Conservation (phyloP, 2,888 invertebrate species). For the Allygus modestus region DNA sequence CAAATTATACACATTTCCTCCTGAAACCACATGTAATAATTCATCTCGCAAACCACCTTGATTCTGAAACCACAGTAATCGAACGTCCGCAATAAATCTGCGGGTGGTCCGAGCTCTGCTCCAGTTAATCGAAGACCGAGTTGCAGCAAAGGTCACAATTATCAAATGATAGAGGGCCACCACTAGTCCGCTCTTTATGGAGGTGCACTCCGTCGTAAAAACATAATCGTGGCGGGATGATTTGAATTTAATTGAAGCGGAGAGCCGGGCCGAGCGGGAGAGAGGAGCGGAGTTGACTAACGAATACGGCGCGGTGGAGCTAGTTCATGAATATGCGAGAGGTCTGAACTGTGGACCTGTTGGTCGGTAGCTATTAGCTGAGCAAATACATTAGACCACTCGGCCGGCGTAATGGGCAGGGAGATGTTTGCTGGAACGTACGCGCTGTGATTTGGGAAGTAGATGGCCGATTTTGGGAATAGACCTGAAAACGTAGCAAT, state of each 20-base stretch:
- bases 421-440: neutral
- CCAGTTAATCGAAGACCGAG: neutral
- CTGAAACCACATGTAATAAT: neutral
- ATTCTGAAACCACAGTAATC: neutral
- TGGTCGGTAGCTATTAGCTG: slow-evolving; percentile 49
- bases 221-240: slow-evolving; percentile 43
- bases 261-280: neutral
- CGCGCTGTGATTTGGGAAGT: neutral
- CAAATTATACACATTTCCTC: neutral
- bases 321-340: slow-evolving; percentile 39
- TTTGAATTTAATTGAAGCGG: slow-evolving; percentile 50
- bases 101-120: slow-evolving; percentile 23
- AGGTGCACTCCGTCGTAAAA: slow-evolving; percentile 37
- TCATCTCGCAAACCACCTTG: neutral
- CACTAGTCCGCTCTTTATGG: slow-evolving; percentile 2
- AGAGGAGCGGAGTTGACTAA: neutral
- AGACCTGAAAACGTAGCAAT: no score
- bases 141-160: slow-evolving; percentile 17
- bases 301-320: slow-evolving; percentile 42
- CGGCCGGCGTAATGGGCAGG: neutral
- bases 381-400: slow-evolving; percentile 57
- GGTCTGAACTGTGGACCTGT: neutral
- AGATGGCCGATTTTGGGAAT: neutral
- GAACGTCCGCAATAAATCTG: slow-evolving; percentile 18
- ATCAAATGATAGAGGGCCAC: slow-evolving; percentile 48